Conservation (phyloP, 2,888 invertebrate genomes). For the Agrilus biguttatus region DNA sequence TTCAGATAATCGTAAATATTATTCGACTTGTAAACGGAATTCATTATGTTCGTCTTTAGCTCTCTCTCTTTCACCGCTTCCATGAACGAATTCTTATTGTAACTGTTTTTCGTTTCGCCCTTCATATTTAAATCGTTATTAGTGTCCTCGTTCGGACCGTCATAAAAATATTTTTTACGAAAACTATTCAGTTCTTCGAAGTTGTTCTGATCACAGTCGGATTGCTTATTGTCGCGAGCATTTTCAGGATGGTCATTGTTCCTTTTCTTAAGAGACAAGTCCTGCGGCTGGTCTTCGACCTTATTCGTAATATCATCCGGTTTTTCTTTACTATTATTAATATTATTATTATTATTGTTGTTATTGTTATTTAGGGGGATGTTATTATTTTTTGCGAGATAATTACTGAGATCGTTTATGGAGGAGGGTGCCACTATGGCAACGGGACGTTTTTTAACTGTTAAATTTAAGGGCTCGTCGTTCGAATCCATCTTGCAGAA, state of each 20-base stretch:
- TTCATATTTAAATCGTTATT: slow-evolving; percentile 21
- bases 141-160: slow-evolving; percentile 22
- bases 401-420: slow-evolving; percentile 10
- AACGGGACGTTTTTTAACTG: slow-evolving; percentile 36
- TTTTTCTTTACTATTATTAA: slow-evolving; percentile 11
- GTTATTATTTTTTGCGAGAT: slow-evolving; percentile 1
- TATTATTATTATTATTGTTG: slow-evolving; percentile 12
- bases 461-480: slow-evolving; percentile 35
- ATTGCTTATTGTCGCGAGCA: slow-evolving; percentile 4
- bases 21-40: slow-evolving; percentile 20
- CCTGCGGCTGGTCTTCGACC: slow-evolving; percentile 28
- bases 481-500: slow-evolving; percentile 8
- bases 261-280: slow-evolving; percentile 24
- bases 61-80: slow-evolving; percentile 18
- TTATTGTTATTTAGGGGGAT: no score
- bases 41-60: slow-evolving; percentile 20
- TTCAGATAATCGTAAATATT: slow-evolving; percentile 20
- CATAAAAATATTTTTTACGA: slow-evolving; percentile 8
- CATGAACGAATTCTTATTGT: slow-evolving; percentile 27
- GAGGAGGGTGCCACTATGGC: slow-evolving; percentile 39
- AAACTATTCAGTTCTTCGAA: slow-evolving; percentile 5
- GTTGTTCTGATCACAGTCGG: slow-evolving; percentile 7
- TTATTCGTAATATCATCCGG: slow-evolving; percentile 10
- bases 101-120: slow-evolving; percentile 27
- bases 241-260: slow-evolving; percentile 8